Percentiles rank a stretch among this genome's conserved stretches.
phyloP scores from a whole-genome alignment of 2,888 invertebrate genomes.

The Sminthurinus aureus region DNA sequence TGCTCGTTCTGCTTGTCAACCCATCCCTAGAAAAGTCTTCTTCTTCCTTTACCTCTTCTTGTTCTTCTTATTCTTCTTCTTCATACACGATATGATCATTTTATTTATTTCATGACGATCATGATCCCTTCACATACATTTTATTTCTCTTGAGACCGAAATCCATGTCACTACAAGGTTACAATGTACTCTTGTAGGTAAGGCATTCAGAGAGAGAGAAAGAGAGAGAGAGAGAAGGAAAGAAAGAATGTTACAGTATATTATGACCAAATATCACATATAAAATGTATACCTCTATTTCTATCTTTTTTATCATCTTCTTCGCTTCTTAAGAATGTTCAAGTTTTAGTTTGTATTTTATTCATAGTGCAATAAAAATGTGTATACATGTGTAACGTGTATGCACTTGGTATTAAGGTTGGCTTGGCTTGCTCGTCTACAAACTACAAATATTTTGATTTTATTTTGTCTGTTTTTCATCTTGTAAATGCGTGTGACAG shows the following conservation, averaged over 20 bases:
- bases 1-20: not conserved
- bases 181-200: not conserved
- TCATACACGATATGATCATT: slow-evolving; percentile 16
- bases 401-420: too few relatives aligned
- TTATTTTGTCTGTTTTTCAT: not conserved
- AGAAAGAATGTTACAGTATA: too few relatives aligned
- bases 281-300: not conserved
- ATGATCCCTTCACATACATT: slow-evolving; percentile 14
- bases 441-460: not conserved
- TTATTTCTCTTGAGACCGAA: not conserved
- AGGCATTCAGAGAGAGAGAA: too few relatives aligned
- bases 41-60: not conserved
- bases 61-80: not conserved
- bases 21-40: not conserved
- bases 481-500: too few relatives aligned
- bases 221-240: too few relatives aligned
- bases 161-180: not conserved
- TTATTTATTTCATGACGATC: slow-evolving; percentile 11
- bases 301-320: not conserved
- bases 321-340: too few relatives aligned
- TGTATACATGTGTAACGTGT: too few relatives aligned
- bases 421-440: not conserved
- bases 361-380: too few relatives aligned
- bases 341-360: too few relatives aligned
- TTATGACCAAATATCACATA: not conserved